Base-by-base conservation (phyloP, 1,140 invertebrate species). In the Asbolus verrucosus region DNA sequence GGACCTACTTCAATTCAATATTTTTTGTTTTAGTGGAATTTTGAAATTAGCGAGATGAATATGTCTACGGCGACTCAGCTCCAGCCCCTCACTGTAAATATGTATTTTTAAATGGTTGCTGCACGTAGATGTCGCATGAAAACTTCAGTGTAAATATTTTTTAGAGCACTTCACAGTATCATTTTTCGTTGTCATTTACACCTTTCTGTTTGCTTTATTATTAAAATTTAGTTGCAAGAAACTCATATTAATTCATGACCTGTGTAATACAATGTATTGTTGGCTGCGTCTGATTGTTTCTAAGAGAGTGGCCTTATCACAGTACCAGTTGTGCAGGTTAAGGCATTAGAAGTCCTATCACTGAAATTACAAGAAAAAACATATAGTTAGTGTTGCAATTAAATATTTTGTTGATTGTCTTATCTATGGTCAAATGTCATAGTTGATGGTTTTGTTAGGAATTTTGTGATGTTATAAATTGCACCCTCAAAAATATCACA, bases 61-160 rank as follows among this genome's bases (percentile, higher is more conserved):
- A 27, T 54, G 46, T 27, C 46, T 27, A 54, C 46, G 21, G 46
- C 19, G 46, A 54, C 46, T 27, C 46, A 19, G n/a, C 46, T 54
- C 11, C 46, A 54, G 46, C 46, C 46, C 46, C 46, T 54, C 19
- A 54, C 46, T 54, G 46, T 54, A 54, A 54, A 54, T 54, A 54
- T 54, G 2, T 54, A 54, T 14, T 54, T 54, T 54, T 54, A 54
- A 54, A 54, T 54, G 46, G 46, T 54, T 54, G 46, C 46, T 54
- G 46, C 46, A 54, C 46, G 46, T 54, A 54, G 46, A 54, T 54
- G 46, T 54, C 46, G 46, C 46, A 54, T 54, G 46, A 54, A 24
- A 54, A 54, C 46, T 54, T 19, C 24, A 54, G 3, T 54, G 46
- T 54, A 54, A 54, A 54, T 54, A 54, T 54, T 19, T 30, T 4